A percentile compares a stretch with the other conserved stretches of the same genome.
phyloP scores from a whole-genome alignment of 2,113 vertebrate species.

The Cynocephalus volans region DNA sequence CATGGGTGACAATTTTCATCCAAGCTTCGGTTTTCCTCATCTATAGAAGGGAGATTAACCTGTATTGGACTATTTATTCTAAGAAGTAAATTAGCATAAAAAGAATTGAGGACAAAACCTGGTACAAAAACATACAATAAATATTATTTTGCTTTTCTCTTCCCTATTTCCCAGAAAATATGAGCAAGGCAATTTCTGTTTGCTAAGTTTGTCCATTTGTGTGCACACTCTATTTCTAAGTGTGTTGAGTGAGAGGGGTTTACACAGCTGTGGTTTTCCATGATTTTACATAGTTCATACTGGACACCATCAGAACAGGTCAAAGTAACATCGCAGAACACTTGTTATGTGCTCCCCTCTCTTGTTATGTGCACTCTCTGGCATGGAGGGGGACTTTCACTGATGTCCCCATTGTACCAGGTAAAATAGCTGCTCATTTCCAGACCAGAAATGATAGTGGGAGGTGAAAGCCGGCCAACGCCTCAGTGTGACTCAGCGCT shows the following conservation, averaged over 20 bases:
- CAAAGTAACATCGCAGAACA: background rate
- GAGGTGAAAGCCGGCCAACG: background rate
- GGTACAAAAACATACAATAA: background rate
- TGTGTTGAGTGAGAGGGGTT: background rate
- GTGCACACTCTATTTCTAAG: background rate
- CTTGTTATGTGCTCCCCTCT: background rate
- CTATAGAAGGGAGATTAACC: conserved; percentile 26
- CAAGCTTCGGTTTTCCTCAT: background rate
- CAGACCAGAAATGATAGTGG: background rate
- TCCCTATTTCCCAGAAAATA: background rate
- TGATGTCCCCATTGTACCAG: background rate
- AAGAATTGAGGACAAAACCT: background rate
- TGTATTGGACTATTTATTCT: conserved; percentile 11
- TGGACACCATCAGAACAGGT: background rate
- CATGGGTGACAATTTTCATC: background rate
- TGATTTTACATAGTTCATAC: background rate
- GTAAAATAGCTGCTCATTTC: background rate
- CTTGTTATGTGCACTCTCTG: background rate
- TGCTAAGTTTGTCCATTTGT: background rate
- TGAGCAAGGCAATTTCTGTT: background rate
- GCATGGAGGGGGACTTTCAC: background rate
- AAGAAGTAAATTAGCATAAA: background rate
- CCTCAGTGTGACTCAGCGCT: too few relatives aligned
- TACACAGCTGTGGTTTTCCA: background rate
- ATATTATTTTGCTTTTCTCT: conserved; percentile 38